phyloP scores from a whole-genome alignment of 2,888 invertebrate genomes.

The Xestia xanthographa region DNA sequence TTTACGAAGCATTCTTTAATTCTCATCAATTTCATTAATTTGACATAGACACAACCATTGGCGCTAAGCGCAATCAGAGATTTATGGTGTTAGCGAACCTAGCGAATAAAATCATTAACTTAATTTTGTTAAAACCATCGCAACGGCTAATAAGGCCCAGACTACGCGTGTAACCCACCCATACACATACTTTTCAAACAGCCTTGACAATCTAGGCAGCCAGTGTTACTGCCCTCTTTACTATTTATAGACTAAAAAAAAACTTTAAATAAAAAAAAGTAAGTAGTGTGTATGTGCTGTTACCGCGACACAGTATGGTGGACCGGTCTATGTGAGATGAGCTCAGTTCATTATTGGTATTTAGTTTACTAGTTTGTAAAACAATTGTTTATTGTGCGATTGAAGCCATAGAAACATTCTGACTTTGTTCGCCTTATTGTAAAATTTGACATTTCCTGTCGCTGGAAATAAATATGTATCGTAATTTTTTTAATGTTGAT shows the following conservation, averaged over 20 bases:
- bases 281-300: constrained; percentile 51
- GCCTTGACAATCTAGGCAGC: constrained; percentile 55
- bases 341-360: constrained; percentile 8
- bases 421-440: background rate
- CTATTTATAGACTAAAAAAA: constrained; percentile 68
- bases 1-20: no score
- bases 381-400: no score
- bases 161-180: constrained; percentile 17
- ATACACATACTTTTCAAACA: constrained; percentile 37
- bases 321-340: constrained; percentile 65
- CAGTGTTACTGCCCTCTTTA: constrained; percentile 67
- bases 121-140: no score
- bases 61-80: no score
- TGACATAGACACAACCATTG: no score
- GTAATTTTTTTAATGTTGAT: no score
- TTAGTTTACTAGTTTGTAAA: background rate
- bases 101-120: no score
- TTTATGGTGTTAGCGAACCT: no score
- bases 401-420: background rate
- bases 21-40: no score
- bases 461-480: no score
- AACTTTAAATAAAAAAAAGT: constrained; percentile 41
- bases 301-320: constrained; percentile 64
- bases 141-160: background rate
- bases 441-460: no score